Evolutionary conservation across 1,140 invertebrate species (phyloP), one percentile per base, ranked within the genome.

Genomic region (Chironomus tepperi): DNA sequence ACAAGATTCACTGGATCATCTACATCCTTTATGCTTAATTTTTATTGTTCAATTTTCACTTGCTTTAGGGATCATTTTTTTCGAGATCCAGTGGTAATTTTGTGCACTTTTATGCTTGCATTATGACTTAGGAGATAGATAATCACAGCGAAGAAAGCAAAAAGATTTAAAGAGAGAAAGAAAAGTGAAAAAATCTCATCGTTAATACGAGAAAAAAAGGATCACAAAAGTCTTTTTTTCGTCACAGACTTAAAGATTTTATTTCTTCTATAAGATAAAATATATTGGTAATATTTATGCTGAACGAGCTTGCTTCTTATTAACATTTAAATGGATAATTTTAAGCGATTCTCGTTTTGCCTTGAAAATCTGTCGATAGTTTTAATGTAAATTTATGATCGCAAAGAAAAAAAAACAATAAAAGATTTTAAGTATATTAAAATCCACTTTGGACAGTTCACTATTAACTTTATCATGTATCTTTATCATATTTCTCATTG

Each of bases 321-420:
- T 57, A 57, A 57, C 47, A 57, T 57, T 57, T 57, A 57, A 57
- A 57, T 57, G 47, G 47, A 15, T 15, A 57, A 12, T 57, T n/a
- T 57, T 34, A 34, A 57, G 47, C 47, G 47, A 57, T 57, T 57
- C 47, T 57, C 47, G 47, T 57, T 57, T 57, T 57, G 47, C 47
- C 47, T 57, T 57, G 47, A 57, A 57, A n/a, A n/a, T 15, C 47
- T 57, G 8, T 57, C 47, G 47, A 57, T 57, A 57, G 12, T 57
- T 57, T 57, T 5, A n/a, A 15, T 57, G 47, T 57, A 57, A 57
- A 57, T 57, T 57, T 57, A 57, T 57, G 47, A 57, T 57, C 47
- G 47, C 47, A n/a, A 57, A 57, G 47, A 57, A n/a, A 57, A 57
- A 57, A 57, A 57, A 57, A 57, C 47, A 57, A 57, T 57, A 57